Evolutionary conservation across 2,797 vertebrate genomes (phyloP).

Genomic region (Hemitrygon akajei): DNA sequence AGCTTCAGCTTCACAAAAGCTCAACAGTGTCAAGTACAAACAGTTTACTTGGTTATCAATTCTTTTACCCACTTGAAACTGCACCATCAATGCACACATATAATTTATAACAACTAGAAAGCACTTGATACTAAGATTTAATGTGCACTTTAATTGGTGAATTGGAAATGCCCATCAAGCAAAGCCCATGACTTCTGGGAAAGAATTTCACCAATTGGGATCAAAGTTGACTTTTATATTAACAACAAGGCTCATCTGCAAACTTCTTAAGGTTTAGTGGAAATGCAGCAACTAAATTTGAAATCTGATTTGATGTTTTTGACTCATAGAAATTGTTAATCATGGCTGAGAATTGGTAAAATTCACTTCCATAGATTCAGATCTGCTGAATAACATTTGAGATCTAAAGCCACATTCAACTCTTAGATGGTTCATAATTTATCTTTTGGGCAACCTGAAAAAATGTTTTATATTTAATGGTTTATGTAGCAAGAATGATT

Average conservation of each 20-base stretch:
- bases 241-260: not conserved
- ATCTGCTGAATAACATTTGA: not conserved
- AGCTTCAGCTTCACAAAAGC: not conserved
- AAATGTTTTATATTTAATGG: not conserved
- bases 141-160: not conserved
- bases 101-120: too few relatives aligned
- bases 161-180: not conserved
- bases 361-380: not conserved
- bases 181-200: too few relatives aligned
- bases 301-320: not conserved
- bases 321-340: not conserved
- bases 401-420: not conserved
- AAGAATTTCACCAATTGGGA: not conserved
- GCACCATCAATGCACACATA: too few relatives aligned
- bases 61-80: not conserved
- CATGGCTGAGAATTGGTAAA: not conserved
- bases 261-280: not conserved
- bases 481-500: not conserved
- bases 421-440: not conserved
- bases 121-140: not conserved
- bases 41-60: not conserved
- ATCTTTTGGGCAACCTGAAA: not conserved
- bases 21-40: not conserved
- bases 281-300: not conserved
- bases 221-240: slow-evolving; percentile 8